These are phyloP conservation scores for Nephrotoma guestfalica DNA, from an alignment of 2,888 invertebrate genomes.

Conservation along the genomic window DNA sequence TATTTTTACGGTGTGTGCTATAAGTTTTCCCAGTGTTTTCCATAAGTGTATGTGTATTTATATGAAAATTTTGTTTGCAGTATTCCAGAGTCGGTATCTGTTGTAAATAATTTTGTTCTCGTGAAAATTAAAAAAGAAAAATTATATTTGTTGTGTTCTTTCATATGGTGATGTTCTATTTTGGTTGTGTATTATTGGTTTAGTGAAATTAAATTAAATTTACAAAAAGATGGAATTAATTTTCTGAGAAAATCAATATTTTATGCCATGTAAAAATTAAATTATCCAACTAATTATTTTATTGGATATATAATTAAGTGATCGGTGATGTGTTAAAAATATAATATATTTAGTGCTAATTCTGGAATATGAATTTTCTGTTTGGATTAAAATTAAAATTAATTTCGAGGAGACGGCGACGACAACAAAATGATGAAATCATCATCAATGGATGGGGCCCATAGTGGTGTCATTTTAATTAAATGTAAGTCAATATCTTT, in stretches of 20 bases:
- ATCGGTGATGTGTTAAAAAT: neutral
- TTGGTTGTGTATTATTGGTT: neutral
- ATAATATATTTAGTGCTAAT: neutral
- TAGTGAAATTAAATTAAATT: neutral
- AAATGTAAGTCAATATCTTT: constrained; percentile 22
- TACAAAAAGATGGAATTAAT: neutral
- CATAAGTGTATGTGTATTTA: neutral
- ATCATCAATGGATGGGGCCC: constrained; percentile 24
- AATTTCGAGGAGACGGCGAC: neutral
- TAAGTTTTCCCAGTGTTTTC: neutral
- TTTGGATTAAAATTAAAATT: neutral
- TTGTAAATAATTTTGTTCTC: neutral
- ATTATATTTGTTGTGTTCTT: neutral
- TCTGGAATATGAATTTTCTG: neutral
- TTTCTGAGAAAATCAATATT: neutral
- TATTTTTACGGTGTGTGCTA: neutral
- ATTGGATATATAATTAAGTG: neutral
- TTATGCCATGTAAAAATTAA: neutral
- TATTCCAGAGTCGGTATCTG: neutral
- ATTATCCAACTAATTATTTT: neutral
- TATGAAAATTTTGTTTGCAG: neutral
- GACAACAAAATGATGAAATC: constrained; percentile 26
- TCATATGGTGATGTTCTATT: neutral
- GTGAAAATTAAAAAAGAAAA: neutral
- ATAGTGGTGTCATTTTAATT: constrained; percentile 26